Conservation (phyloP, 37 sponge, comb jelly and placozoan genomes). For the Eunapius fragilis region DNA sequence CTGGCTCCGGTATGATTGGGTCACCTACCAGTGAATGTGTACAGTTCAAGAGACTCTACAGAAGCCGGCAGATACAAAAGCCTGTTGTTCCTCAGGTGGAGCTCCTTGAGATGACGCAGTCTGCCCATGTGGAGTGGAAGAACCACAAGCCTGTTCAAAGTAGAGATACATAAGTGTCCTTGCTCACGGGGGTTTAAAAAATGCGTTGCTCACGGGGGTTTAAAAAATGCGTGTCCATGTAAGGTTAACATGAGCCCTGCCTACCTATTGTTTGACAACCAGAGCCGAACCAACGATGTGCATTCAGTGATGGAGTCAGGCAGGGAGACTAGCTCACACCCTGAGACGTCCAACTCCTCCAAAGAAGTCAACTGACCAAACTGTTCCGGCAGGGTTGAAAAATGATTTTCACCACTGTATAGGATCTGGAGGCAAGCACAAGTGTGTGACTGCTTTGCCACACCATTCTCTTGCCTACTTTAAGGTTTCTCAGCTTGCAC, state of each 20-base stretch:
- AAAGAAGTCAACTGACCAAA: constrained; percentile 56
- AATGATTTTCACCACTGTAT: constrained; percentile 75
- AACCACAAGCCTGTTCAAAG: constrained; percentile 32
- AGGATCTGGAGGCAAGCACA: constrained; percentile 37
- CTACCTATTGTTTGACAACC: constrained; percentile 75
- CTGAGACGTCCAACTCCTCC: constrained; percentile 71
- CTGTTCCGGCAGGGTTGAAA: constrained; percentile 41
- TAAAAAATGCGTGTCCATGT: too few species aligned
- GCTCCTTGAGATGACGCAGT: constrained; percentile 58
- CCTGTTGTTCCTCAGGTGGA: constrained; percentile 70
- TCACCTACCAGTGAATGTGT: constrained; percentile 73
- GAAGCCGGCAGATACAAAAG: constrained; percentile 63
- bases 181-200: too few species aligned
- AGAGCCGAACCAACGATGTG: constrained; percentile 46
- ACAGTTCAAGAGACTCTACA: constrained; percentile 42
- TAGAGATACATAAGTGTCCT: neutral
- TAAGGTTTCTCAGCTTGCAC: constrained; percentile 41
- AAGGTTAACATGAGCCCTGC: neutral
- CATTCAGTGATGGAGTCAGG: constrained; percentile 72
- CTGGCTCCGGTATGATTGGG: neutral
- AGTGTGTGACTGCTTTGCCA: neutral
- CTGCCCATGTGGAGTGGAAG: constrained; percentile 64
- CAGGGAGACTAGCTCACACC: constrained; percentile 51
- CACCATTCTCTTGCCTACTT: constrained; percentile 10
- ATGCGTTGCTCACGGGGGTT: too few species aligned